Evolutionary conservation across 2,888 invertebrate species (phyloP).

Genomic region (Drosophila anceps): DNA sequence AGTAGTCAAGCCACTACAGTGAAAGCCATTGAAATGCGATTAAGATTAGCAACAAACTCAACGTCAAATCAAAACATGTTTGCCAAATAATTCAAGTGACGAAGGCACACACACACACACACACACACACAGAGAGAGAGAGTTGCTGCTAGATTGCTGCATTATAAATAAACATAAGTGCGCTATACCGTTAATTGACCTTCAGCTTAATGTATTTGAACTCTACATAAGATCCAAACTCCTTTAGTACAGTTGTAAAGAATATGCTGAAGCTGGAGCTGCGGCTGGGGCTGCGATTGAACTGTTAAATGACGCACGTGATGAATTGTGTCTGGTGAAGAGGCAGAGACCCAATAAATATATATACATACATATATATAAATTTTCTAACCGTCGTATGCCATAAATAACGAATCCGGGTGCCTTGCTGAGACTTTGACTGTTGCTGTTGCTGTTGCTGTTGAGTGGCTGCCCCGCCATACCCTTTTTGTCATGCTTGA

Average conservation of each 20-base stretch:
- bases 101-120: background rate
- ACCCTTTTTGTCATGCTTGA: constrained; percentile 19
- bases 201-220: constrained; percentile 27
- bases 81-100: constrained; percentile 24
- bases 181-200: constrained; percentile 46
- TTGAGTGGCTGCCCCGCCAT: constrained; percentile 39
- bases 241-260: background rate
- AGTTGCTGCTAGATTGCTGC: constrained; percentile 11
- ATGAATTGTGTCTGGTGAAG: constrained; percentile 65
- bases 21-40: constrained; percentile 48
- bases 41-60: constrained; percentile 6
- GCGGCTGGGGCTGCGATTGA: constrained; percentile 53
- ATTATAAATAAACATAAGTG: constrained; percentile 11
- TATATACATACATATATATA: constrained; percentile 6
- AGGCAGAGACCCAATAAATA: constrained; percentile 38
- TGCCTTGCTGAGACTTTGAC: constrained; percentile 55
- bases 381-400: constrained; percentile 41
- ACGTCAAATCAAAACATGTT: constrained; percentile 19
- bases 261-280: background rate
- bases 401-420: constrained; percentile 79
- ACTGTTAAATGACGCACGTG: constrained; percentile 81
- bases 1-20: constrained; percentile 30
- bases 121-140: no score
- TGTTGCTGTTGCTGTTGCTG: constrained; percentile 22
- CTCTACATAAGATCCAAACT: background rate